phyloP scores from a whole-genome alignment of 2,113 vertebrate genomes.

The Antechinus flavipes region DNA sequence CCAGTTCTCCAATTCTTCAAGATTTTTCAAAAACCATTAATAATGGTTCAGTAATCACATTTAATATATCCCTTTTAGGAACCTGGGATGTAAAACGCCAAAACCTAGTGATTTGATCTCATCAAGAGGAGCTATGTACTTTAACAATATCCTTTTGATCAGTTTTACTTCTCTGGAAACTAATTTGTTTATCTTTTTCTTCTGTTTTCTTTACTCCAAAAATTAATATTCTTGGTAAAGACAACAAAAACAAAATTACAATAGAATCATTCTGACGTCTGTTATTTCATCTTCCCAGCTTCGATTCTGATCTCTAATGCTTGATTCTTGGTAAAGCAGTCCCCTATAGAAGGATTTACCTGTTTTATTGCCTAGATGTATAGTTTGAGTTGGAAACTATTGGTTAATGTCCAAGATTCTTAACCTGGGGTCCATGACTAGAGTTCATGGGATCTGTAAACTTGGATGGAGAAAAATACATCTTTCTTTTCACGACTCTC shows the following conservation, averaged over 20 bases:
- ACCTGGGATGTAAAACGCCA: not conserved
- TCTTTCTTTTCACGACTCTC: not conserved
- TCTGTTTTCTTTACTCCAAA: not conserved
- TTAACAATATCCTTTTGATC: not conserved
- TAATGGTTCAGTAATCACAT: not conserved
- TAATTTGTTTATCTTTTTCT: not conserved
- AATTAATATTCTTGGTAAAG: not conserved
- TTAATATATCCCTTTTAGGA: not conserved
- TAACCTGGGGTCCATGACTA: not conserved
- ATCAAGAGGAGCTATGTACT: not conserved
- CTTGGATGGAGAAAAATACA: not conserved
- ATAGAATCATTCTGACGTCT: not conserved
- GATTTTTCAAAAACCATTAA: not conserved
- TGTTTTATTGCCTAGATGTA: not conserved
- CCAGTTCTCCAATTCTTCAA: not conserved
- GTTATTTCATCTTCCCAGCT: not conserved
- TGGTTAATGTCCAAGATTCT: not conserved
- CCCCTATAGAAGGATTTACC: not conserved
- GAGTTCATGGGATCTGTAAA: not conserved
- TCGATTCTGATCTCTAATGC: not conserved
- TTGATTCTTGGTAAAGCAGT: not conserved
- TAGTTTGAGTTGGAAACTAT: not conserved
- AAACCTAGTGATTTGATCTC: not conserved
- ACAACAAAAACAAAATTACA: not conserved
- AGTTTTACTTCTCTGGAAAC: not conserved